phyloP scores from a whole-genome alignment of 2,888 invertebrate species.

The Leucoptera coffeella region DNA sequence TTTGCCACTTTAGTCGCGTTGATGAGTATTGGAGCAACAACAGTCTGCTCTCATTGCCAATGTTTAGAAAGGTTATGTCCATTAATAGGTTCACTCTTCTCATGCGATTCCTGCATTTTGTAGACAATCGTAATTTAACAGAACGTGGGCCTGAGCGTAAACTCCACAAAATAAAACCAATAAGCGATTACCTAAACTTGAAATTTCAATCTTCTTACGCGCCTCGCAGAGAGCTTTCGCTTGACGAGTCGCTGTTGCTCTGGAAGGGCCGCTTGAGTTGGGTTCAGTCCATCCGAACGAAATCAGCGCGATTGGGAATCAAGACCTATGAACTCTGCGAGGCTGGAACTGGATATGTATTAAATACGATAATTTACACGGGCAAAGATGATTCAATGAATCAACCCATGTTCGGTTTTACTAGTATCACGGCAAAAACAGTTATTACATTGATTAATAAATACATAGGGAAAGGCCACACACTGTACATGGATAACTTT shows the following conservation, averaged over 20 bases:
- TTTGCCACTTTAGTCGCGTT: conserved; percentile 5
- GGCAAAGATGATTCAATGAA: conserved; percentile 4
- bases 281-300: conserved; percentile 7
- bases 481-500: conserved; percentile 7
- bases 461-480: conserved; percentile 2
- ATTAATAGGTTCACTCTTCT: conserved; percentile 7
- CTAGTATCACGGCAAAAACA: conserved; percentile 7
- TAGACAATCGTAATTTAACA: conserved; percentile 5
- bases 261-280: conserved; percentile 9
- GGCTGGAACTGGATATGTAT: conserved; percentile 8
- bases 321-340: conserved; percentile 10
- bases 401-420: conserved; percentile 6
- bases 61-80: conserved; percentile 7
- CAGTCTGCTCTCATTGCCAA: conserved; percentile 6
- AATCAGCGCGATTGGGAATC: conserved; percentile 8
- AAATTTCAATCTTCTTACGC: conserved; percentile 1
- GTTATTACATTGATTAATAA: conserved; percentile 6
- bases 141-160: conserved; percentile 6
- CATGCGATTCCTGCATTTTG: conserved; percentile 9
- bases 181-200: background rate
- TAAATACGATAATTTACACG: conserved; percentile 7
- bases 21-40: conserved; percentile 7
- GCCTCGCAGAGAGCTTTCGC: conserved; percentile 4
- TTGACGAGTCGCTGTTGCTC: conserved; percentile 10
- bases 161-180: conserved; percentile 4